Evolutionary conservation across 2,888 invertebrate species (phyloP), one percentile per base, ranked within the genome.

Genomic region (Pseudeuparius sepicola): DNA sequence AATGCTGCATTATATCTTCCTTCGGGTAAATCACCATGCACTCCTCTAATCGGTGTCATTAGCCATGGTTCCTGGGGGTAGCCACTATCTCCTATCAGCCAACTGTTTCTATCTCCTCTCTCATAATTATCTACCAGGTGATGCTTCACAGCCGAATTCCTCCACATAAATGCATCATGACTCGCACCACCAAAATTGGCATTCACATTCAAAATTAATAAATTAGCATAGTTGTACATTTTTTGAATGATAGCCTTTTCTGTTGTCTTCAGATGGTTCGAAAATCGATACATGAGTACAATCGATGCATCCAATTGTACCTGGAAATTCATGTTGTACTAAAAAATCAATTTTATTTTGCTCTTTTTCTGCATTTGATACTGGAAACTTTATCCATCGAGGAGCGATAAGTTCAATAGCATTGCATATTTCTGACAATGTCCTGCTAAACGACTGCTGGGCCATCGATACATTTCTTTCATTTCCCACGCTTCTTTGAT

Each of bases 181-280:
- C 11, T 29, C 14, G 34, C 26, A 14, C 34, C 34, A n/a, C 34
- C 34, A 34, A 14, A 34, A 34, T 34, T 34, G n/a, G 34, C 34
- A 7, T 29, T 11, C 5, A 32, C 32, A 24, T 32, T 32, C 13
- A 32, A 13, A 9, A 29, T 34, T 28, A 28, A 4, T 6, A 34
- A 14, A 24, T 34, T 15, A 7, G 25, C 10, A 9, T 35, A 28
- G n/a, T n/a, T n/a, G n/a, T n/a, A n/a, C n/a, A n/a, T n/a, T n/a
- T n/a, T n/a, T n/a, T n/a, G n/a, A n/a, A n/a, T n/a, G n/a, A n/a
- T n/a, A n/a, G n/a, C n/a, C n/a, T n/a, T n/a, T n/a, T n/a, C n/a
- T n/a, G n/a, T n/a, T n/a, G n/a, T n/a, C n/a, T n/a, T n/a, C n/a
- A n/a, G n/a, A n/a, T n/a, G n/a, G n/a, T n/a, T n/a, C n/a, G n/a